These are phyloP conservation scores for Masticophis lateralis DNA, from an alignment of 2,797 vertebrate genomes.

Conservation along the genomic window DNA sequence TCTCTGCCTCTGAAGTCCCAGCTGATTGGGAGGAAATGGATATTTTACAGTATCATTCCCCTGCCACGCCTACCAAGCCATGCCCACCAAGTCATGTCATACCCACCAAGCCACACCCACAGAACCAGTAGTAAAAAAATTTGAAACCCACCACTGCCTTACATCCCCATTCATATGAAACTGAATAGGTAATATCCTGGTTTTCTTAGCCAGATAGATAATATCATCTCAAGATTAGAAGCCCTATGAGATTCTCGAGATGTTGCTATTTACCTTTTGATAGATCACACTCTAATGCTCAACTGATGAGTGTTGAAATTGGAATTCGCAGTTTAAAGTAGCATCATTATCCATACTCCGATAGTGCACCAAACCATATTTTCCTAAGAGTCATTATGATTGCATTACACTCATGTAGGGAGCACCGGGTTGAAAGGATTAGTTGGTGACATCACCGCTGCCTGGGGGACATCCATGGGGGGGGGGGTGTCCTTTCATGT, in stretches of 20 bases:
- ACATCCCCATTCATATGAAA: background rate
- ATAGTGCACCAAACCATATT: fast-evolving
- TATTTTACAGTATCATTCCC: too few relatives aligned
- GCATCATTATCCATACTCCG: too few relatives aligned
- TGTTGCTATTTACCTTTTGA: background rate
- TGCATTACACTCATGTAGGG: background rate
- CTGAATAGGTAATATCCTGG: background rate
- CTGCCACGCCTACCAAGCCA: too few relatives aligned
- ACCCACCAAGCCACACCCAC: too few relatives aligned
- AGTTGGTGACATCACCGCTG: background rate
- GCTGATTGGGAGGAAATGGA: too few relatives aligned
- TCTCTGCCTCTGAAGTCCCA: too few relatives aligned
- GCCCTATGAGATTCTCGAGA: too few relatives aligned
- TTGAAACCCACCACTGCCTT: too few relatives aligned
- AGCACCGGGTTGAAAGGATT: background rate
- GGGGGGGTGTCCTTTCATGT: background rate
- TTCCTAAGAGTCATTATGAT: background rate
- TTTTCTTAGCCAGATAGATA: background rate
- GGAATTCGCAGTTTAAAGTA: background rate
- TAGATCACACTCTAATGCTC: background rate
- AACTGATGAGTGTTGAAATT: too few relatives aligned
- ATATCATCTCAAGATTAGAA: background rate
- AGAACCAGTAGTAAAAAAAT: too few relatives aligned
- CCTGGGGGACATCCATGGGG: background rate
- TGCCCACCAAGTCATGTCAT: too few relatives aligned